Evolutionary conservation across 2,797 vertebrate genomes (phyloP).

Genomic region (Coregonus suidteri): DNA sequence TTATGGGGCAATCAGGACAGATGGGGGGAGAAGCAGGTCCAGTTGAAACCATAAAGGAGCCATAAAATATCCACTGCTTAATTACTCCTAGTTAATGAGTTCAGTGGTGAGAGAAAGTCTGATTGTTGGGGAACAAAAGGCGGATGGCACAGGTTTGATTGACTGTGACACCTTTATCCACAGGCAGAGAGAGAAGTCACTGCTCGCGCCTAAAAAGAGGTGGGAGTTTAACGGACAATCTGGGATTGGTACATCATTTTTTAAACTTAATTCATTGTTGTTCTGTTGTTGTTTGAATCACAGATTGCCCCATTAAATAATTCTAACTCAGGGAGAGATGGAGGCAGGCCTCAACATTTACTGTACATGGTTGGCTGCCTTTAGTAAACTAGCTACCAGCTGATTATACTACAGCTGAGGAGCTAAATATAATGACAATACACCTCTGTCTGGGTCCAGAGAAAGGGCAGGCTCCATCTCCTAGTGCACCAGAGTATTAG

Average conservation of each 20-base stretch:
- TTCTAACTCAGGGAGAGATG: conserved; percentile 49
- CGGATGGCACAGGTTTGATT: conserved; percentile 51
- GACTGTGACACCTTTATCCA: conserved; percentile 65
- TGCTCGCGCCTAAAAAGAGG: not conserved
- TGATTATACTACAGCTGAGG: conserved; percentile 58
- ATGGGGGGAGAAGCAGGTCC: conserved; percentile 30
- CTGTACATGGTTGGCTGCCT: conserved; percentile 51
- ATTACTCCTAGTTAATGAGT: conserved; percentile 58
- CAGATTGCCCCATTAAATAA: conserved; percentile 38
- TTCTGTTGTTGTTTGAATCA: too few relatives aligned
- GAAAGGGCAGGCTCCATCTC: conserved; percentile 57
- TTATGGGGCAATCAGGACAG: conserved; percentile 38
- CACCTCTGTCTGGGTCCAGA: conserved; percentile 49
- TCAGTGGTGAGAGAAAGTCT: conserved; percentile 38
- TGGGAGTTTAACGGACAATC: too few relatives aligned
- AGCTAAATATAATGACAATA: conserved; percentile 67
- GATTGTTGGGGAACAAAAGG: conserved; percentile 46
- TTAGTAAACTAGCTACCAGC: conserved; percentile 61
- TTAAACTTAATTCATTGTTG: conserved; percentile 50
- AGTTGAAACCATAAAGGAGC: conserved; percentile 48
- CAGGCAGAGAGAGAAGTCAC: conserved; percentile 32
- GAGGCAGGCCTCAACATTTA: conserved; percentile 19
- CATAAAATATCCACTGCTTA: conserved; percentile 59
- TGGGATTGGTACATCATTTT: conserved; percentile 5
- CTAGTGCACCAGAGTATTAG: conserved; percentile 41